phyloP scores from a whole-genome alignment of 2,797 vertebrate species.

The Etheostoma nigrum region DNA sequence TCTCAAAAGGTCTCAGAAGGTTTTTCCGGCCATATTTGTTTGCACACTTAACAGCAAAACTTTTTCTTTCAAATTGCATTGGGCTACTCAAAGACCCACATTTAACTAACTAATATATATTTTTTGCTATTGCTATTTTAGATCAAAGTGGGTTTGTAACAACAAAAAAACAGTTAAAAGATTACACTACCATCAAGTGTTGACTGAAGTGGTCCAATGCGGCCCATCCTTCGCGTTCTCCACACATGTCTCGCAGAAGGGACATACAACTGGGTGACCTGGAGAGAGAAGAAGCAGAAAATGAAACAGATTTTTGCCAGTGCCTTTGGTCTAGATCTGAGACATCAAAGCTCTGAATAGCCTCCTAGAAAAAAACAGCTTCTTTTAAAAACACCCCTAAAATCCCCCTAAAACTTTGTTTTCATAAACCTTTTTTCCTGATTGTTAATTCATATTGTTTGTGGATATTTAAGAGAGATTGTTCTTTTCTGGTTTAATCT shows the following conservation, averaged over 20 bases:
- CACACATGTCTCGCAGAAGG: conserved; percentile 95
- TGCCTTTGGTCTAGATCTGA: background rate
- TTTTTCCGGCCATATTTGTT: background rate
- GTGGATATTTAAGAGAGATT: background rate
- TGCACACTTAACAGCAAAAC: background rate
- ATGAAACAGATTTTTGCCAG: background rate
- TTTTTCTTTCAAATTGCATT: background rate
- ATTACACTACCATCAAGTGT: conserved; percentile 90
- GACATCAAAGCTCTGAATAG: background rate
- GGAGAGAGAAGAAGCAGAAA: conserved; percentile 13
- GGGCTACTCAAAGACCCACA: background rate
- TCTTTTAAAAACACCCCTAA: background rate
- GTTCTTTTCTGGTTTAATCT: background rate
- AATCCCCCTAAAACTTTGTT: background rate
- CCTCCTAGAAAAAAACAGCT: no score
- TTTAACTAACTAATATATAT: background rate
- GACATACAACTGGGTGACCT: conserved; percentile 98
- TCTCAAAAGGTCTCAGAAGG: background rate
- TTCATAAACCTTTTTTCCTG: background rate
- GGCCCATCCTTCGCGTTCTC: conserved; percentile 95
- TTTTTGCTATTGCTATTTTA: background rate
- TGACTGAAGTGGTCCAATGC: conserved; percentile 96
- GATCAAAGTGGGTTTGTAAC: background rate
- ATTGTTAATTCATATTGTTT: background rate
- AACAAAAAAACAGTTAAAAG: background rate